Evolutionary conservation across 2,113 vertebrate species (phyloP).

Genomic region (Neoarius graeffei): DNA sequence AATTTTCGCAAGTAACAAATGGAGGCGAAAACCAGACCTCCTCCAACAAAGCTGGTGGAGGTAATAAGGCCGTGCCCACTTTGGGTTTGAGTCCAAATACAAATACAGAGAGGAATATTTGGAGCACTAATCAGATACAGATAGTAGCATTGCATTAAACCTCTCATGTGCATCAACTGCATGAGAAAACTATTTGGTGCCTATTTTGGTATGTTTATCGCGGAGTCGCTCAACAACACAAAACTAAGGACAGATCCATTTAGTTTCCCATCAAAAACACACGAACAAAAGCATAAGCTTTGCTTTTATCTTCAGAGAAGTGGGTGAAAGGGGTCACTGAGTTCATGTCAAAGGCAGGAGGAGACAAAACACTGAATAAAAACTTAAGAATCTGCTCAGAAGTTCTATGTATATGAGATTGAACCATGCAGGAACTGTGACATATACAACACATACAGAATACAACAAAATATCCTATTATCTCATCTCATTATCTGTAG

Average conservation of each 20-base stretch:
- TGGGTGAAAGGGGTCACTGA: not conserved
- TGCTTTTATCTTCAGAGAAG: not conserved
- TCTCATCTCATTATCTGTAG: too few relatives aligned
- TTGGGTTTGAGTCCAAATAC: not conserved
- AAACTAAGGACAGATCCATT: constrained; percentile 1
- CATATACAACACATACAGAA: not conserved
- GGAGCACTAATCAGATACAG: not conserved
- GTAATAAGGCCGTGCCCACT: not conserved
- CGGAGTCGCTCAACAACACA: not conserved
- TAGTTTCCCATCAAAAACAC: not conserved
- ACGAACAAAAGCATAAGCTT: constrained; percentile 2
- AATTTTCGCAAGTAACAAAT: not conserved
- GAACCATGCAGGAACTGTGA: not conserved
- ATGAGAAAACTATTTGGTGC: not conserved
- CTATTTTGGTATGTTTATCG: not conserved
- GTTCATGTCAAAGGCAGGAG: not conserved
- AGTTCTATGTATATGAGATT: not conserved
- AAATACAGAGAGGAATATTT: not conserved
- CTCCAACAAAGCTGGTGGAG: rapidly evolving
- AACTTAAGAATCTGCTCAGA: not conserved
- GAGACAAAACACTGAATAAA: not conserved
- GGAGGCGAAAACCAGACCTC: not conserved
- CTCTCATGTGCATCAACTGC: not conserved
- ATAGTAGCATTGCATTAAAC: not conserved
- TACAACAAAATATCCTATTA: not conserved